Conservation (phyloP, 2,113 vertebrate species). For the Alligator mississippiensis region DNA sequence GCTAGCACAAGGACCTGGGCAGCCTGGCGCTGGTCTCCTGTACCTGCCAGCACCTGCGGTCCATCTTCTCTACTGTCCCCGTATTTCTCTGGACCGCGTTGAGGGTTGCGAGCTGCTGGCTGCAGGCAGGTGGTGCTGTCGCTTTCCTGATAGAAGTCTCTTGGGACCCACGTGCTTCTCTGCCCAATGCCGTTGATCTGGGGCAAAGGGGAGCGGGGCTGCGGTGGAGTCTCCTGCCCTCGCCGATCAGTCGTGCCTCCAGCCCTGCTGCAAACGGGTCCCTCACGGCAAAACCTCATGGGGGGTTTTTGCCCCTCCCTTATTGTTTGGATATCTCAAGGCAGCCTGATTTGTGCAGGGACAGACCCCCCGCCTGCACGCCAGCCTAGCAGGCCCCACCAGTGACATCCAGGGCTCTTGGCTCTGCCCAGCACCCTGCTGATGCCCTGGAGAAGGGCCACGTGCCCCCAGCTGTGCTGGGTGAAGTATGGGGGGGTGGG, state of each 20-base stretch:
- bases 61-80: not conserved
- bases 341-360: not conserved
- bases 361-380: fast-evolving
- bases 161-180: too few relatives aligned
- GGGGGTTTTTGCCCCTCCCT: not conserved
- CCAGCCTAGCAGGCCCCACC: not conserved
- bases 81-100: too few relatives aligned
- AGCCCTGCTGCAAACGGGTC: too few relatives aligned
- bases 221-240: not conserved
- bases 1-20: not conserved
- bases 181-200: too few relatives aligned
- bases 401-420: too few relatives aligned
- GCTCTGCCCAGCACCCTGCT: not conserved
- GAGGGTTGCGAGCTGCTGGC: not conserved
- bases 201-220: fast-evolving
- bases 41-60: too few relatives aligned
- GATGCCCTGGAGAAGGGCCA: not conserved
- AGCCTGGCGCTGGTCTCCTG: not conserved
- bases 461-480: not conserved
- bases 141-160: not conserved
- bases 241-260: fast-evolving
- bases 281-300: too few relatives aligned
- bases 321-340: fast-evolving
- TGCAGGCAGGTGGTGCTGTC: not conserved
- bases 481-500: too few relatives aligned